Base-by-base conservation (phyloP, 2,888 invertebrate genomes). In the Athetis lepigone region DNA sequence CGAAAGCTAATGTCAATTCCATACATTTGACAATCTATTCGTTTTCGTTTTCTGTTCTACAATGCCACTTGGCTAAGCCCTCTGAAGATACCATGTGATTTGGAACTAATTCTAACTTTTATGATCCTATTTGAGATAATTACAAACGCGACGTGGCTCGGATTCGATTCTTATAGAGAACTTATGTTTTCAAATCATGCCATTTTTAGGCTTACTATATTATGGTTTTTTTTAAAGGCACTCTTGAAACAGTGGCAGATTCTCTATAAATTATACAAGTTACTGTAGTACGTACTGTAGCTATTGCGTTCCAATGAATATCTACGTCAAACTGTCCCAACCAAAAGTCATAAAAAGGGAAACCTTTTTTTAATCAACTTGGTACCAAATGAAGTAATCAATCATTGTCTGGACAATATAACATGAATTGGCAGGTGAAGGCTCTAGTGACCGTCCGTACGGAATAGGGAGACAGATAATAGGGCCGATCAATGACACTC, bases 341-440 rank as follows among this genome's bases (percentile, higher is more conserved):
- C 27, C 70, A 65, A 25, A 43, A 49, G 3, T 16, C n/a, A 51
- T 16, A 21, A 54, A 62, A 27, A 63, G n/a, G 13, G 0, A 4
- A 45, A 43, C 11, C 23, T 36, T 58, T 72, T 68, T 59, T 73
- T 54, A 70, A 67, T 67, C 49, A 59, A 59, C 59, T 39, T 13
- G 5, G 13, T 52, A 57, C 57, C 52, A 58, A 58, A 54, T 65
- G 23, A 46, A 49, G 63, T 33, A 21, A 51, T 66, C 45, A 57
- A 75, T 78, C 76, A 70, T 62, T 67, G 52, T 59, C 36, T 37
- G 29, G 23, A 55, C 43, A 64, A 52, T 51, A 54, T 50, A 59
- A 59, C 23, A 33, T 67, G 23, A 59, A 67, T 67, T 49, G 68
- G 43, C 60, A 68, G 49, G 60, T 59, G 52, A 29, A 40, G 27